These are phyloP conservation scores for Himalopsyche anomala DNA, from an alignment of 2,888 invertebrate genomes.

Conservation along the genomic window DNA sequence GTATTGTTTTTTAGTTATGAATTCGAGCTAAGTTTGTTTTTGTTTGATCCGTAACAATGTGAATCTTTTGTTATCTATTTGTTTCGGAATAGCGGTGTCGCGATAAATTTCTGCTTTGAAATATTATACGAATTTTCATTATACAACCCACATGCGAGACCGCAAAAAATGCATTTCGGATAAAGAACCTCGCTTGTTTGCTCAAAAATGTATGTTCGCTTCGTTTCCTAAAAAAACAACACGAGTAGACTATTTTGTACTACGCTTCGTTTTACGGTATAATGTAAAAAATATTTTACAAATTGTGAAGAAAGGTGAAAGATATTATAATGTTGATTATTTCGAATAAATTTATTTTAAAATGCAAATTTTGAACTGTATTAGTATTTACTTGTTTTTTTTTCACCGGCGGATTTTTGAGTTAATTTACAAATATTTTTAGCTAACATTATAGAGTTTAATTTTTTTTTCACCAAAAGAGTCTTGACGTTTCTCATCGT, in stretches of 20 bases:
- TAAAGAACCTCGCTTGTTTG: slow-evolving; percentile 22
- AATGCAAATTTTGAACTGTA: too few relatives aligned
- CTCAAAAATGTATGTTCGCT: slow-evolving; percentile 1
- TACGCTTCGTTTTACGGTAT: background rate
- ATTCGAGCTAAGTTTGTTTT: slow-evolving; percentile 18
- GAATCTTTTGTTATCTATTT: slow-evolving; percentile 25
- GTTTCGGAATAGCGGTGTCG: background rate
- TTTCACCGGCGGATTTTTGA: too few relatives aligned
- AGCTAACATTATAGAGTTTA: too few relatives aligned
- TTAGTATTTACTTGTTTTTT: too few relatives aligned
- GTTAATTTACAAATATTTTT: too few relatives aligned
- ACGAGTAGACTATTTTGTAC: background rate
- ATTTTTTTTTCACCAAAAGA: too few relatives aligned
- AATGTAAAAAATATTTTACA: background rate
- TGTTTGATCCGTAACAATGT: background rate
- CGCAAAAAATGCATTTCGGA: slow-evolving; percentile 31
- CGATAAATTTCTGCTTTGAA: slow-evolving; percentile 6
- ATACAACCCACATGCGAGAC: background rate
- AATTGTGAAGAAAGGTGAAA: too few relatives aligned
- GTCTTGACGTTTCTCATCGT: too few relatives aligned
- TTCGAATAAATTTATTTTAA: too few relatives aligned
- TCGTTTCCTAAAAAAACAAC: slow-evolving; percentile 4
- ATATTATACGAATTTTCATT: slow-evolving; percentile 9
- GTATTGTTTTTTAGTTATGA: slow-evolving; percentile 12
- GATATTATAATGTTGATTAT: too few relatives aligned